Base-by-base conservation (phyloP, 2,888 invertebrate species). In the Leptinotarsa peninsularis region DNA sequence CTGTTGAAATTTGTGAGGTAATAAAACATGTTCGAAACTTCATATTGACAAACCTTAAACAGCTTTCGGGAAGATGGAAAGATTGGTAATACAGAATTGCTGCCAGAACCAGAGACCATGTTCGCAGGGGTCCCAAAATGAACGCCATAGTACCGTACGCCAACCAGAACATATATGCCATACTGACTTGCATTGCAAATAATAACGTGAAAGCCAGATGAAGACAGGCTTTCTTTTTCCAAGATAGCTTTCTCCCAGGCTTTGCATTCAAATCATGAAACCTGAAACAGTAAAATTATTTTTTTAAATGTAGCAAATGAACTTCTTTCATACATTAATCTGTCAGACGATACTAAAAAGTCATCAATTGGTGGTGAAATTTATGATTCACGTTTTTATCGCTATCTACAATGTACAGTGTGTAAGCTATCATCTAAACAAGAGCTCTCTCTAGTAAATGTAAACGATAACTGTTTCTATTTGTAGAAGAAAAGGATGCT, bases 121-220 rank as follows among this genome's bases (percentile, higher is more conserved):
- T 94, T 81, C 95, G 90, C 68, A 96, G 88, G 0, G 96, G 95
- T 69, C 95, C 95, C 77, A 96, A 89, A 72, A 95, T 80, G 77
- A 94, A 92, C 1, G 96, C 94, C 85, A 94, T 86, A 1, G 92
- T 93, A 14, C 96, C 96, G 88, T 96, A 96, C 18, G 94, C 94
- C 81, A 94, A 85, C 92, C 94, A 95, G 85, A 95, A 96, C 86
- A 94, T 93, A 85, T 94, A 94, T 0, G 93, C 92, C 87, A 93
- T 90, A 74, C 92, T 84, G 71, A 92, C 84, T 86, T 94, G 93
- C 56, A 66, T 67, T 54, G 52, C 27, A 49, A 50, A 66, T 50
- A 69, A 70, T n/a, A 52, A 33, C 21, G 27, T 13, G 66, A 66
- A 54, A 3, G 27, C 33, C 33, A 63, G n/a, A 33, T 63, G 63